Base-by-base conservation (phyloP, 2,113 vertebrate species). In the Takifugu bimaculatus region DNA sequence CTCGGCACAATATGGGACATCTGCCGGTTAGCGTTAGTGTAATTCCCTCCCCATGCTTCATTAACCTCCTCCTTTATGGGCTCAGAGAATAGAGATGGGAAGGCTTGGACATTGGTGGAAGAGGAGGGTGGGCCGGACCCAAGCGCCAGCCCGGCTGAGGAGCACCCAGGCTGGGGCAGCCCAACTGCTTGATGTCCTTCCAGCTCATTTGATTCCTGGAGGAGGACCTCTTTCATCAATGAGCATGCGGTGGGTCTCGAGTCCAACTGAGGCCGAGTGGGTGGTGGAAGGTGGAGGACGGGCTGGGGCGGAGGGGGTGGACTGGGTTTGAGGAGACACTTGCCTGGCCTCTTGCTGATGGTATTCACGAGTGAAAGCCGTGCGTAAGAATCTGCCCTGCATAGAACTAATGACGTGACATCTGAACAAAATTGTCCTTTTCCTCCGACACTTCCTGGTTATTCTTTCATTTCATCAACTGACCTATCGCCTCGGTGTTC, bases 111-210 rank as follows among this genome's bases (percentile, higher is more conserved):
- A 76, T 49, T 53, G 71, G 77, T 47, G 50, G 63, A 2, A 12
- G 72, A 75, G 72, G 75, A 77, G 76, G 73, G 84, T 80, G 87
- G 81, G 83, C 77, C 68, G 77, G 84, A 80, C 80, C 71, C 82
- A 77, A 88, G 80, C 77, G 67, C 71, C 67, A 67, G 73, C 50
- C 85, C 80, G 88, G 85, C 87, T 88, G 87, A 88, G 90, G 89
- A 93, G 88, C 91, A 80, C 73, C 3, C 82, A 84, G 88, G 86
- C 87, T 90, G 90, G 90, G 86, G 82, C 61, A 68, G 77, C 57
- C 69, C 74, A 77, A 89, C 91, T 85, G 92, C 92, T 94, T 91
- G 86, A 95, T 93, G 92, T 93, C 88, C 93, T 96, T 96, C 94
- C 93, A 94, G 92, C 91, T 92, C 92, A 94, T 92, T 96, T 94